A percentile compares a stretch with the other conserved stretches of the same genome.
These are phyloP conservation scores for Acutogordius australiensis DNA, from an alignment of 2,888 invertebrate species.

Conservation along the genomic window DNA sequence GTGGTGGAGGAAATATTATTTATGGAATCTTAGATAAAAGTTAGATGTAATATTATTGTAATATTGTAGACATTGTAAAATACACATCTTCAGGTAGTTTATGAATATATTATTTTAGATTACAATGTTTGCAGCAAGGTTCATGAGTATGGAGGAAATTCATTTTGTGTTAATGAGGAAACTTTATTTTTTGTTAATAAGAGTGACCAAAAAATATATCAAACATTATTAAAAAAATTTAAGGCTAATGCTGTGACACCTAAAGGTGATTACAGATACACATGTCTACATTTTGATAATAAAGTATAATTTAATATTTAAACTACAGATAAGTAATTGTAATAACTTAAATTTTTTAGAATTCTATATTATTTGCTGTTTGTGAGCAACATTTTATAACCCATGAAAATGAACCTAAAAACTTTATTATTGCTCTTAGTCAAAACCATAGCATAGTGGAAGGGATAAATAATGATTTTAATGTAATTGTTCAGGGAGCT, in stretches of 20 bases:
- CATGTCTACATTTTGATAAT: conserved; percentile 11
- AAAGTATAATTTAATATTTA: neutral
- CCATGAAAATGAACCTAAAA: neutral
- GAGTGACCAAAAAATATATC: conserved; percentile 17
- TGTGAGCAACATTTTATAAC: neutral
- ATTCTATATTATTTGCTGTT: neutral
- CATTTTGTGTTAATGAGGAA: neutral
- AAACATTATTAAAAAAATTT: conserved; percentile 17
- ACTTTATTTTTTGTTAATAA: conserved; percentile 12
- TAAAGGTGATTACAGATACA: neutral
- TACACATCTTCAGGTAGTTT: neutral
- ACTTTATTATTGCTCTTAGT: neutral
- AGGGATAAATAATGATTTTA: neutral
- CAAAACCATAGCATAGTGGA: too few relatives aligned
- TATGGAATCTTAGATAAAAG: too few relatives aligned
- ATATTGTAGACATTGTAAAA: too few relatives aligned
- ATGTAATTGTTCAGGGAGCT: conserved; percentile 18
- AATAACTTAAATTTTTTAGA: conserved; percentile 1
- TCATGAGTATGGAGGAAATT: conserved; percentile 22
- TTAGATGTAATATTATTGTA: too few relatives aligned
- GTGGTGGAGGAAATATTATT: neutral
- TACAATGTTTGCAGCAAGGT: conserved; percentile 21
- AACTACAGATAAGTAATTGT: neutral
- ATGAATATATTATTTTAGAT: conserved; percentile 13
- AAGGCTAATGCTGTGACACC: conserved; percentile 18